Evolutionary conservation across 1,140 invertebrate species (phyloP).

Genomic region (Pogonomyrmex californicus): DNA sequence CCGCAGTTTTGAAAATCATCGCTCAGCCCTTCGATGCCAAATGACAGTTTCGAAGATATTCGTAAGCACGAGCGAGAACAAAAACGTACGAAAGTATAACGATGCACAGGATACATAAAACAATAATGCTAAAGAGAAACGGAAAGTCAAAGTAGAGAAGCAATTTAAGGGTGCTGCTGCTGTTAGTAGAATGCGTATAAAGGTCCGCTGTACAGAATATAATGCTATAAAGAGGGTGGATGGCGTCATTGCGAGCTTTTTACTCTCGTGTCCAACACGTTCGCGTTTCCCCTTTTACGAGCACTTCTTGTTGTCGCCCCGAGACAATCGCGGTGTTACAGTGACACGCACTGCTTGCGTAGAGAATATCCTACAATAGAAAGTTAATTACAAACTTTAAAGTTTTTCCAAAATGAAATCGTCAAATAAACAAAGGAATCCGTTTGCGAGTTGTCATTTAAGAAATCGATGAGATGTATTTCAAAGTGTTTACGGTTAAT

Average conservation of each 20-base stretch:
- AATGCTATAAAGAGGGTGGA: slow-evolving; percentile 75
- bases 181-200: slow-evolving; percentile 52
- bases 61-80: neutral
- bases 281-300: slow-evolving; percentile 76
- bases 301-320: slow-evolving; percentile 66
- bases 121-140: slow-evolving; percentile 53
- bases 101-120: neutral
- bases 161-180: slow-evolving; percentile 39
- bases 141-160: slow-evolving; percentile 50
- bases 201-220: slow-evolving; percentile 50
- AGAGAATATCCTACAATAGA: neutral
- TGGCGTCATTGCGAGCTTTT: slow-evolving; percentile 76
- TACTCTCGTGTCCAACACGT: slow-evolving; percentile 74
- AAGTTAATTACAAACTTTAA: slow-evolving; percentile 15
- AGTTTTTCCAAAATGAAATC: neutral
- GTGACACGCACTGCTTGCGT: slow-evolving; percentile 11
- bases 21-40: slow-evolving; percentile 36
- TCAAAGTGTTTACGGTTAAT: neutral
- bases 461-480: neutral
- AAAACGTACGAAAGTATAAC: neutral
- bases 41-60: slow-evolving; percentile 8
- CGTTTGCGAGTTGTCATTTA: neutral
- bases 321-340: slow-evolving; percentile 32
- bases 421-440: slow-evolving; percentile 14
- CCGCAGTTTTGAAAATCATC: neutral